These are phyloP conservation scores for Muricea muricata DNA, from an alignment of 92 coral and sea anemone species.

Conservation along the genomic window DNA sequence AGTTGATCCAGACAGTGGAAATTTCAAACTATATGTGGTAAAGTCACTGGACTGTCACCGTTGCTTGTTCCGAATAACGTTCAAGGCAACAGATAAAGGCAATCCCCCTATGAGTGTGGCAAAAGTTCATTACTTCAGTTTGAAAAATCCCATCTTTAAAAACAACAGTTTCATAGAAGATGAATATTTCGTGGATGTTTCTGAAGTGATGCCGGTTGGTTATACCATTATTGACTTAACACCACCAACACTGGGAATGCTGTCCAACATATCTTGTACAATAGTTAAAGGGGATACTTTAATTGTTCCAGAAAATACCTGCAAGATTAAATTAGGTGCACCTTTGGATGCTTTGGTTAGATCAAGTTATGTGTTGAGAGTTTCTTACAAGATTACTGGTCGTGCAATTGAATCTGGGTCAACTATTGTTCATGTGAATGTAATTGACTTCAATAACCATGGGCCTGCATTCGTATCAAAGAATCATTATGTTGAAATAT, in stretches of 20 bases:
- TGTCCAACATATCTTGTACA: slow-evolving; percentile 62
- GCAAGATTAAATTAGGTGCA: slow-evolving; percentile 69
- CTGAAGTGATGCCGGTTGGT: slow-evolving; percentile 82
- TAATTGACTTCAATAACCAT: slow-evolving; percentile 91
- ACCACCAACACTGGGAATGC: slow-evolving; percentile 71
- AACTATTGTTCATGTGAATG: slow-evolving; percentile 69
- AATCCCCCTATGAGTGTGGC: slow-evolving; percentile 76
- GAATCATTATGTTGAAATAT: slow-evolving; percentile 66
- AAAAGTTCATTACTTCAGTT: slow-evolving; percentile 58
- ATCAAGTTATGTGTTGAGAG: slow-evolving; percentile 70
- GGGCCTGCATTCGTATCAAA: slow-evolving; percentile 71
- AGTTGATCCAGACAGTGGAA: slow-evolving; percentile 57
- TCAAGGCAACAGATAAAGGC: slow-evolving; percentile 84
- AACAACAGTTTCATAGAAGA: slow-evolving; percentile 66
- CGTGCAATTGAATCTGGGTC: slow-evolving; percentile 48
- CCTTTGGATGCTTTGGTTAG: slow-evolving; percentile 75
- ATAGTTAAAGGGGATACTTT: slow-evolving; percentile 74
- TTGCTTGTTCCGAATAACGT: slow-evolving; percentile 67
- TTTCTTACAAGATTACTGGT: slow-evolving; percentile 70
- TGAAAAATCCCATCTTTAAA: slow-evolving; percentile 69
- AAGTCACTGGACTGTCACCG: slow-evolving; percentile 80
- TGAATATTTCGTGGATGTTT: slow-evolving; percentile 71
- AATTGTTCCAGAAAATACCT: slow-evolving; percentile 74
- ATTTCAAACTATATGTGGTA: slow-evolving; percentile 64
- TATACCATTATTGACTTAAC: slow-evolving; percentile 75